These are phyloP conservation scores for Polypterus senegalus DNA, from an alignment of 2,113 vertebrate species.

Conservation along the genomic window DNA sequence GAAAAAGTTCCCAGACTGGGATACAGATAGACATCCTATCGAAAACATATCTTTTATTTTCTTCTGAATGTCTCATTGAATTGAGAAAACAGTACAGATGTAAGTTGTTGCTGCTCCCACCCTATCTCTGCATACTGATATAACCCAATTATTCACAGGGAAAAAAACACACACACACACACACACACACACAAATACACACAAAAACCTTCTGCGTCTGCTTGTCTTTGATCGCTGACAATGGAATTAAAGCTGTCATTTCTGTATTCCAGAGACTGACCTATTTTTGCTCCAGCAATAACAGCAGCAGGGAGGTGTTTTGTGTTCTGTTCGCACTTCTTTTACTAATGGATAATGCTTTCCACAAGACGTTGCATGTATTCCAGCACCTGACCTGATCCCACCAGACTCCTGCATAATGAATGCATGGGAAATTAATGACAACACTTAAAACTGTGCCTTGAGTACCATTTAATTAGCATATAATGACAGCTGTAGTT, in stretches of 20 bases:
- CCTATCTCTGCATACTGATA: constrained; percentile 27
- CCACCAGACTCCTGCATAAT: constrained; percentile 15
- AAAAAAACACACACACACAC: constrained; percentile 24
- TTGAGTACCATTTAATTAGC: constrained; percentile 31
- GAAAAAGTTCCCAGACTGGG: not conserved
- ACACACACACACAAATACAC: constrained; percentile 18
- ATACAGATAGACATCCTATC: not conserved
- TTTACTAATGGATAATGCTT: not conserved
- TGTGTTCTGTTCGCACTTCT: not conserved
- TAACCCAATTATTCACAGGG: constrained; percentile 31
- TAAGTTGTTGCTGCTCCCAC: not conserved
- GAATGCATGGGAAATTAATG: constrained; percentile 27
- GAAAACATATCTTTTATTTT: not conserved
- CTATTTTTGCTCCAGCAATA: constrained; percentile 16
- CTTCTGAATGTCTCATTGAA: constrained; percentile 2
- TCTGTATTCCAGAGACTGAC: constrained; percentile 16
- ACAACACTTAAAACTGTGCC: constrained; percentile 27
- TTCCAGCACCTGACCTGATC: not conserved
- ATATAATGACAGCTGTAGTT: constrained; percentile 23
- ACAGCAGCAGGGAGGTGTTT: constrained; percentile 2
- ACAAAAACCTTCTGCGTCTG: not conserved
- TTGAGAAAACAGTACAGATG: constrained; percentile 3
- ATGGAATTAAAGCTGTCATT: constrained; percentile 20
- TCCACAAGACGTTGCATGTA: not conserved
- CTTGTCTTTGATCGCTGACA: constrained; percentile 5